Conservation (phyloP, 37 sponge, comb jelly and placozoan genomes). For the Hormiphora californensis region DNA sequence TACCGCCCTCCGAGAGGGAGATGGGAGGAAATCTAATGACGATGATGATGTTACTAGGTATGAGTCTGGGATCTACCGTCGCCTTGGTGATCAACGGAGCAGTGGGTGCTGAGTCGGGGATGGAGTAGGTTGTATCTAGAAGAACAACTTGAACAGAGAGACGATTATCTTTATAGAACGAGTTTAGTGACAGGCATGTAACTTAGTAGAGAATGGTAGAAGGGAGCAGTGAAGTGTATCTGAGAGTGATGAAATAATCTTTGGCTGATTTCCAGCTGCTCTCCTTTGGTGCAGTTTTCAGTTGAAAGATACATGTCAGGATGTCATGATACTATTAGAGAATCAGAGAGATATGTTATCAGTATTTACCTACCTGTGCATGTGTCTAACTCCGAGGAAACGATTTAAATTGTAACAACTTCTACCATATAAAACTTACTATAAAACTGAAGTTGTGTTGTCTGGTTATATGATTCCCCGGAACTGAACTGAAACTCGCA, state of each 20-base stretch:
- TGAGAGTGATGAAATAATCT: background rate
- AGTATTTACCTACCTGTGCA: no score
- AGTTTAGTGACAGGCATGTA: background rate
- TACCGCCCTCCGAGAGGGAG: conserved; percentile 60
- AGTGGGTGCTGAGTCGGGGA: conserved; percentile 1
- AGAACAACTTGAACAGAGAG: background rate
- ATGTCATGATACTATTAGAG: no score
- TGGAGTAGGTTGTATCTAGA: background rate
- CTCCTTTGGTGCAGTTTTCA: no score
- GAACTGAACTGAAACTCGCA: background rate
- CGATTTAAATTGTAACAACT: no score
- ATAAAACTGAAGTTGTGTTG: background rate
- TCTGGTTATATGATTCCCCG: background rate
- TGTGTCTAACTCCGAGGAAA: no score
- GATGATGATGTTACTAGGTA: conserved; percentile 50
- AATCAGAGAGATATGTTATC: no score
- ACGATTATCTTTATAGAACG: background rate
- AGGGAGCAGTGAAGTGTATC: background rate
- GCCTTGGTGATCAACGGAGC: conserved; percentile 10
- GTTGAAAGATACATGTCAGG: no score
- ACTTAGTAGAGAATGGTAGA: background rate
- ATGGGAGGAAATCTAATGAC: conserved; percentile 66
- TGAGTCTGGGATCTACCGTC: conserved; percentile 13
- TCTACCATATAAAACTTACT: no score
- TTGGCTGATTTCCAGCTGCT: background rate